These are phyloP conservation scores for Nothocercus julius DNA, from an alignment of 2,113 vertebrate species.

Conservation along the genomic window DNA sequence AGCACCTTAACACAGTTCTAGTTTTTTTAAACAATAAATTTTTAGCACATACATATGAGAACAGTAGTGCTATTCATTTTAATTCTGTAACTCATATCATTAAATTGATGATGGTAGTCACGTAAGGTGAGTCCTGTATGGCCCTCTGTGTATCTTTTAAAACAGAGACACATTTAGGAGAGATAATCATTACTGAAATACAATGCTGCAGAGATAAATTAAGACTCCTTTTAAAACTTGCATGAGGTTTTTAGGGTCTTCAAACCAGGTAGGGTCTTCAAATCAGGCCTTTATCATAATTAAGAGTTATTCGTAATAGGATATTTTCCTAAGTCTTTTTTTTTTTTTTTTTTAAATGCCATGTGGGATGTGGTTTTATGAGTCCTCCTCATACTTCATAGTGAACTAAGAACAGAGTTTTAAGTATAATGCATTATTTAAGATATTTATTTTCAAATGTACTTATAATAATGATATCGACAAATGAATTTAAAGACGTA, in stretches of 20 bases:
- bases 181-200: conserved; percentile 68
- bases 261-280: conserved; percentile 42
- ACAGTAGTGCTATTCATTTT: conserved; percentile 22
- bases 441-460: background rate
- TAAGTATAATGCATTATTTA: background rate
- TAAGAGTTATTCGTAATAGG: conserved; percentile 6
- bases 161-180: conserved; percentile 67
- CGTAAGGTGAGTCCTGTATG: conserved; percentile 33
- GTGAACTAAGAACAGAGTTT: background rate
- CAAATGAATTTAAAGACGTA: background rate
- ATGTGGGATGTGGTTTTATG: background rate
- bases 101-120: conserved; percentile 47
- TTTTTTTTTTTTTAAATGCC: conserved; percentile 3
- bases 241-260: conserved; percentile 51
- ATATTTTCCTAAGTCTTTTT: background rate
- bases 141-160: conserved; percentile 55
- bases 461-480: background rate
- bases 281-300: conserved; percentile 41
- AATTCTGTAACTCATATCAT: conserved; percentile 33
- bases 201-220: conserved; percentile 57
- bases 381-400: background rate
- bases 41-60: conserved; percentile 49
- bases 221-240: conserved; percentile 72
- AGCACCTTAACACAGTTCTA: background rate
- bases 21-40: conserved; percentile 18